Base-by-base conservation (phyloP, 2,888 invertebrate species). In the Gastrophysa polygoni region DNA sequence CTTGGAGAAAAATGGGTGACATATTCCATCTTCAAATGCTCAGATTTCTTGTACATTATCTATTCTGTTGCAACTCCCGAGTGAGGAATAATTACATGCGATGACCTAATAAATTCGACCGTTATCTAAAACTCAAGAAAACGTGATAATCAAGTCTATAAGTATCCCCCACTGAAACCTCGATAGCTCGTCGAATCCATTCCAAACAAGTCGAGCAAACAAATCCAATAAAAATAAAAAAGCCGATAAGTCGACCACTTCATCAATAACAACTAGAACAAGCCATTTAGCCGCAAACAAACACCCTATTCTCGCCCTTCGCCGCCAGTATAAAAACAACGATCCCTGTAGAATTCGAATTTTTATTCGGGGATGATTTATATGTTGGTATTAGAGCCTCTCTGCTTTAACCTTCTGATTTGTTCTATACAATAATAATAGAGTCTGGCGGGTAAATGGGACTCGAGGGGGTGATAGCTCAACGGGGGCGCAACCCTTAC, bases 401-500 rank as follows among this genome's bases (percentile, higher is more conserved):
- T 81, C 80, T 75, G 74, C 78, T 76, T 79, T 78, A 80, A 81
- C 81, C 80, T 80, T 78, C 80, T 81, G 81, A 82, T 82, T 81
- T 81, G 82, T 81, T 81, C 82, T 79, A 80, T 81, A 81, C 81
- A 81, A 81, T 81, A 81, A 82, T 82, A 82, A 82, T 82, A 82
- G 82, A 82, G 81, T 80, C 79, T 78, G 80, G 76, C 78, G 76
- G 79, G 78, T 78, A 80, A 81, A 82, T 81, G 81, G 80, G 78
- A 76, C 82, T 77, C 81, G 68, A 55, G 82, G 81, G 82, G 78
- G 80, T 81, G 80, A 81, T 81, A 81, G 77, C 78, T 81, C 82
- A 80, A 74, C 73, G 72, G 73, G 72, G 62, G 64, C 47, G 61
- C 64, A 63, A 61, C 67, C 69, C 67, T 69, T 59, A 66, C 69